Percentiles rank a stretch among this genome's conserved stretches.
Conservation (phyloP, 2,797 vertebrate genomes). For the Adelosebastes latens region DNA sequence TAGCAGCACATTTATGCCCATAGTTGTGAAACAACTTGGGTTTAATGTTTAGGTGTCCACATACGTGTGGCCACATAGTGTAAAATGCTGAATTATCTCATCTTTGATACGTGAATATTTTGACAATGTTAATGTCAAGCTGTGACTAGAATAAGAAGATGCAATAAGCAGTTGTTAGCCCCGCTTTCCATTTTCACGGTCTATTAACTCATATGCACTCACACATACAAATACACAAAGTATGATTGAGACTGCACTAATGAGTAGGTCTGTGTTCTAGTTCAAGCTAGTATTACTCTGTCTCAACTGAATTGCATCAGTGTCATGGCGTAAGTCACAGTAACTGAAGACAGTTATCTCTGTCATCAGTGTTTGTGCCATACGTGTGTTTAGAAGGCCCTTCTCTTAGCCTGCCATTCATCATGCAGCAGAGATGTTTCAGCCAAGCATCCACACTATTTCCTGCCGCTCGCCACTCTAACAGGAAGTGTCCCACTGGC, state of each 20-base stretch:
- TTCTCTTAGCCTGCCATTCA: background rate
- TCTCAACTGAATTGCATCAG: background rate
- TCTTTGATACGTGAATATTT: background rate
- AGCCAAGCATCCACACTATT: constrained; percentile 1
- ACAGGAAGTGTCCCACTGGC: constrained; percentile 21
- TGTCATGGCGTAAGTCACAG: background rate
- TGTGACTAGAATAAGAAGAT: background rate
- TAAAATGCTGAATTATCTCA: background rate
- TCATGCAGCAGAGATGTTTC: background rate
- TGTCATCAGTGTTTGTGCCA: background rate
- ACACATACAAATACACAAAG: background rate
- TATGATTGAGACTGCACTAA: background rate
- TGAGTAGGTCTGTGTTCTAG: background rate
- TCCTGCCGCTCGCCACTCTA: background rate
- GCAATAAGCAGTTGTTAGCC: background rate
- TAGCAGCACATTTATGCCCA: background rate
- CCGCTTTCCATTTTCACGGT: background rate
- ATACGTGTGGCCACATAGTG: no score
- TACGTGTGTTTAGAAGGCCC: background rate
- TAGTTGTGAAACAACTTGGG: background rate
- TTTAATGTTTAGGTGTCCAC: background rate
- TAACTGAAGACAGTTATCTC: background rate
- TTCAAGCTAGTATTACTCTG: background rate
- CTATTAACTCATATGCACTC: background rate
- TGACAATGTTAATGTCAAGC: background rate